A percentile compares a stretch with the other conserved stretches of the same genome.
phyloP scores from a whole-genome alignment of 2,113 vertebrate genomes.

The Fregata magnificens region DNA sequence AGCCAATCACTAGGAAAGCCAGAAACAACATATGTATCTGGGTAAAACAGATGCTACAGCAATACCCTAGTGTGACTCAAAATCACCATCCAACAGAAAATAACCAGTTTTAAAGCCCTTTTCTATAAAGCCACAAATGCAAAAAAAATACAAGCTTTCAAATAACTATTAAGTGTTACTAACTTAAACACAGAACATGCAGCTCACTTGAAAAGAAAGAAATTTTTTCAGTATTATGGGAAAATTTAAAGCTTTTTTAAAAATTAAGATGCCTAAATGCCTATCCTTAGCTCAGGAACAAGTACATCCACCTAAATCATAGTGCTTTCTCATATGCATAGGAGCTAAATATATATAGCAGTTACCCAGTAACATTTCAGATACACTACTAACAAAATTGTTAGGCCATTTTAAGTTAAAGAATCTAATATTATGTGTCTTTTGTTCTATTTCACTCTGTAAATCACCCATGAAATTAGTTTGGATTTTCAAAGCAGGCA shows the following conservation, averaged over 20 bases:
- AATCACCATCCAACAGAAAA: not conserved
- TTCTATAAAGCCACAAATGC: not conserved
- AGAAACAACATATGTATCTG: not conserved
- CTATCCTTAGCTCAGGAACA: not conserved
- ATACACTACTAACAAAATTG: not conserved
- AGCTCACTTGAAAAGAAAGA: not conserved
- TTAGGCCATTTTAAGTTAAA: not conserved
- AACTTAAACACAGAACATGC: not conserved
- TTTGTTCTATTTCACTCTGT: not conserved
- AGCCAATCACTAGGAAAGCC: not conserved
- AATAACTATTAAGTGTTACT: not conserved
- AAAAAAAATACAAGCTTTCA: not conserved
- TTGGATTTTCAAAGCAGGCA: not conserved
- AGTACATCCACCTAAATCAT: not conserved
- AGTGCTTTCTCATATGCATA: rapidly evolving
- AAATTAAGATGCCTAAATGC: not conserved
- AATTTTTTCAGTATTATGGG: not conserved
- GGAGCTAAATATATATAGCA: not conserved
- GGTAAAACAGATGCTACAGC: not conserved
- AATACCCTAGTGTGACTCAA: not conserved
- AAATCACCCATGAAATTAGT: not conserved
- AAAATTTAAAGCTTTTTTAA: not conserved
- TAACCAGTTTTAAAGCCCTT: not conserved
- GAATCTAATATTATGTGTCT: rapidly evolving
- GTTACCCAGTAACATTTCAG: not conserved